These are phyloP conservation scores for Manis pentadactyla DNA, from an alignment of 2,797 vertebrate genomes.

Conservation along the genomic window DNA sequence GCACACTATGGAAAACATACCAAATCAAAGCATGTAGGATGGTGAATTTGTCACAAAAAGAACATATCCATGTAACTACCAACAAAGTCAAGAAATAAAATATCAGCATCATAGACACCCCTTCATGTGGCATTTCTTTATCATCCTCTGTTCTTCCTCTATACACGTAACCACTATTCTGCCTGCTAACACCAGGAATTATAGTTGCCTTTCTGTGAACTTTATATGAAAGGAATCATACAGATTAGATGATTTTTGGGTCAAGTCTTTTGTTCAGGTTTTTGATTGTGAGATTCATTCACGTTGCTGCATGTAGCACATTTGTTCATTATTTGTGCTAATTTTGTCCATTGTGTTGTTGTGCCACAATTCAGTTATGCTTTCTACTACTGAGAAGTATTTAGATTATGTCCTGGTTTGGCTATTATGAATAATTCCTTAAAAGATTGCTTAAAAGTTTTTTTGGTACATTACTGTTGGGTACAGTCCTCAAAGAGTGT, in stretches of 20 bases:
- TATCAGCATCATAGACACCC: neutral
- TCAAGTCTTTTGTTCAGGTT: neutral
- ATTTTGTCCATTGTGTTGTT: neutral
- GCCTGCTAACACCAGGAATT: neutral
- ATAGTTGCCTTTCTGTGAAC: neutral
- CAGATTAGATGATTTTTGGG: neutral
- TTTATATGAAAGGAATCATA: neutral
- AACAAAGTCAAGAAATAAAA: neutral
- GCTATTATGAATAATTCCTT: neutral
- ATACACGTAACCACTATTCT: neutral
- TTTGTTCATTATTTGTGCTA: neutral
- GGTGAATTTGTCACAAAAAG: neutral
- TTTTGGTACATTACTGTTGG: neutral
- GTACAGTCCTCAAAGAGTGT: neutral
- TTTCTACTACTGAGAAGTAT: neutral
- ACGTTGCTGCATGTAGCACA: neutral
- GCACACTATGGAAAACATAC: neutral
- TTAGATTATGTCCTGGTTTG: neutral
- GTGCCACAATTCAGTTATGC: neutral
- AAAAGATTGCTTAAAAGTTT: neutral
- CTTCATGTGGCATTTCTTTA: rapidly evolving
- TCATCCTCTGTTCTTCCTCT: neutral
- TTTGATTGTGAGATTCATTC: neutral
- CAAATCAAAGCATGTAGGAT: neutral
- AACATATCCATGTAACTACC: neutral